These are phyloP conservation scores for Neosilurus hyrtlii DNA, from an alignment of 2,797 vertebrate genomes.

Conservation along the genomic window DNA sequence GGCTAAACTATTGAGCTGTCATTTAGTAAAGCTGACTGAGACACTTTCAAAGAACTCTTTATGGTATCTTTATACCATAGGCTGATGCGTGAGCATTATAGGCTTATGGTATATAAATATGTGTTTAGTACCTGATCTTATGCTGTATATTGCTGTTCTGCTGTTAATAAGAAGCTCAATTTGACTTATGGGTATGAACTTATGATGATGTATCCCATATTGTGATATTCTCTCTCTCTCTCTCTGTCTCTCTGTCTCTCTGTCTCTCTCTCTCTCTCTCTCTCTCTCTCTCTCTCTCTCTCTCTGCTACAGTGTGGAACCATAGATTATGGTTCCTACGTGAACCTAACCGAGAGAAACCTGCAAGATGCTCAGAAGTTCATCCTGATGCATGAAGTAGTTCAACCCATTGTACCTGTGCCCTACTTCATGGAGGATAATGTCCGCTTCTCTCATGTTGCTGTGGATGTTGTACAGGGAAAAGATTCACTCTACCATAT, in stretches of 20 bases:
- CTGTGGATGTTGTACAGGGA: conserved; percentile 93
- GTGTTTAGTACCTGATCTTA: not conserved
- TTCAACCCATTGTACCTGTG: conserved; percentile 84
- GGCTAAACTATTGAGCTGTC: conserved; percentile 4
- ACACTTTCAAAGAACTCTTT: conserved; percentile 6
- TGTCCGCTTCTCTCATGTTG: conserved; percentile 89
- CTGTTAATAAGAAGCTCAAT: not conserved
- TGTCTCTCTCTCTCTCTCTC: no score
- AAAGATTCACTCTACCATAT: conserved; percentile 91
- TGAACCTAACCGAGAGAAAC: conserved; percentile 91
- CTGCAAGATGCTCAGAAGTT: conserved; percentile 96
- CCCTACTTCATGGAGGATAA: conserved; percentile 96
- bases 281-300: not conserved
- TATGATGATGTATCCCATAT: not conserved
- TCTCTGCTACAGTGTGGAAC: conserved; percentile 82
- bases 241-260: conserved; percentile 12
- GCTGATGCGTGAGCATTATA: conserved; percentile 8
- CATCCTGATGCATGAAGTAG: conserved; percentile 92
- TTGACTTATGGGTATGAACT: not conserved
- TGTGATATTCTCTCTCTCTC: not conserved
- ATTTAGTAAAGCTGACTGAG: conserved; percentile 23
- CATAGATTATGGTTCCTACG: conserved; percentile 88
- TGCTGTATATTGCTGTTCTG: not conserved
- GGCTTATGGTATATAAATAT: not conserved
- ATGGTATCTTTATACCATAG: conserved; percentile 9